A percentile compares a stretch with the other conserved stretches of the same genome.
These are phyloP conservation scores for Leptinotarsa texana DNA, from an alignment of 1,140 invertebrate genomes.

Conservation along the genomic window DNA sequence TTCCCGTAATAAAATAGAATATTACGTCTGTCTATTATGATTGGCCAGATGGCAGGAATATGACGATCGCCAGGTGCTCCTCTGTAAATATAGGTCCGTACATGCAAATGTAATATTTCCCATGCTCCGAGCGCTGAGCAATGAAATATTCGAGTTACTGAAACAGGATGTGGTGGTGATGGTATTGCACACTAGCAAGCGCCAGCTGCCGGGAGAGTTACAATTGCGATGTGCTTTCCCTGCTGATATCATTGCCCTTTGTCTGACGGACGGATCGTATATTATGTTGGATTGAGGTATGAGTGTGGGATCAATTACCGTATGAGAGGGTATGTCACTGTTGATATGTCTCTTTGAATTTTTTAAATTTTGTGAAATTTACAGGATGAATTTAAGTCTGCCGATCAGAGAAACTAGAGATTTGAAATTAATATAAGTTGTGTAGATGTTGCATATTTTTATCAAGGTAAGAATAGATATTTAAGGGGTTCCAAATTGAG, in stretches of 20 bases:
- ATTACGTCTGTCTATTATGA: constrained; percentile 39
- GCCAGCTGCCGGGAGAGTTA: constrained; percentile 45
- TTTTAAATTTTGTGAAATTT: too few species aligned
- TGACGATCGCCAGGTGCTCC: constrained; percentile 41
- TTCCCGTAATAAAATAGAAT: constrained; percentile 21
- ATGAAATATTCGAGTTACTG: constrained; percentile 40
- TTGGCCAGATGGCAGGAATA: constrained; percentile 39
- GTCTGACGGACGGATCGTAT: not conserved
- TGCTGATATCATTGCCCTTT: constrained; percentile 38
- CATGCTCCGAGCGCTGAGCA: constrained; percentile 42
- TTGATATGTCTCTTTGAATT: too few species aligned
- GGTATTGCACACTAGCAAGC: constrained; percentile 49
- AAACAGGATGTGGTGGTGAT: constrained; percentile 45
- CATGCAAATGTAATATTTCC: constrained; percentile 50
- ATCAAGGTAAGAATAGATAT: too few species aligned
- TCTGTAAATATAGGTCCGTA: constrained; percentile 44
- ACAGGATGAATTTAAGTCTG: too few species aligned
- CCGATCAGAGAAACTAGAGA: too few species aligned
- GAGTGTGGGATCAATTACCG: not conserved
- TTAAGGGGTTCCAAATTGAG: too few species aligned
- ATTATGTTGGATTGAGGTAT: not conserved
- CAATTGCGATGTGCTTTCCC: constrained; percentile 51
- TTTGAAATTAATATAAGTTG: too few species aligned
- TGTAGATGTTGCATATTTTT: too few species aligned
- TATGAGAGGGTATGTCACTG: too few species aligned